These are phyloP conservation scores for Hedychridium roseum DNA, from an alignment of 2,888 invertebrate species.

Conservation along the genomic window DNA sequence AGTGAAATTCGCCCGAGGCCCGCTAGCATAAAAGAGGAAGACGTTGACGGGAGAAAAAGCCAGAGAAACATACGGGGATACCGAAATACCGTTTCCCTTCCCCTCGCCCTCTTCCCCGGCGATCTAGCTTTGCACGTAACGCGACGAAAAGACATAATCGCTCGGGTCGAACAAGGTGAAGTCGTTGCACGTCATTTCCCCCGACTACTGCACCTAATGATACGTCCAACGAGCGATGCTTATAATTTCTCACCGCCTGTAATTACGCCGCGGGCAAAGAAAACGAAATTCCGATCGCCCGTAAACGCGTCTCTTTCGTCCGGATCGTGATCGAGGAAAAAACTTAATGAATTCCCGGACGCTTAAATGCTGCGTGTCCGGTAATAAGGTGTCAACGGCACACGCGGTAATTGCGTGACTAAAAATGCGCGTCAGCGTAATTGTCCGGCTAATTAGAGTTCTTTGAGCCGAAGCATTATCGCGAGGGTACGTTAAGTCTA, in stretches of 20 bases:
- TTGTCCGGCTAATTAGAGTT: constrained; percentile 43
- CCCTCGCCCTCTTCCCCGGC: too few species aligned
- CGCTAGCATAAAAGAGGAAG: constrained; percentile 22
- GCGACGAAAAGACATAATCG: constrained; percentile 32
- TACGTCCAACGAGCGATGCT: background rate
- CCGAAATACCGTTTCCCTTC: too few species aligned
- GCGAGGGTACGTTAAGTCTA: too few species aligned
- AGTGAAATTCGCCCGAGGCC: constrained; percentile 18
- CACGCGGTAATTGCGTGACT: too few species aligned
- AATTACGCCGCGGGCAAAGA: background rate
- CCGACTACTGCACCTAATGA: background rate
- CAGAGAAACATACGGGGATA: too few species aligned
- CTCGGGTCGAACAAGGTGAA: constrained; percentile 15
- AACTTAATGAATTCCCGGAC: too few species aligned
- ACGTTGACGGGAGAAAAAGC: constrained; percentile 31
- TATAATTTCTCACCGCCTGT: too few species aligned
- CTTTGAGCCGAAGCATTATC: constrained; percentile 30
- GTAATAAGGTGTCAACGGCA: too few species aligned
- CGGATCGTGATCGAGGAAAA: background rate
- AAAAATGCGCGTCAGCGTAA: constrained; percentile 4
- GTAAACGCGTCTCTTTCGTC: background rate
- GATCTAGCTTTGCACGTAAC: too few species aligned
- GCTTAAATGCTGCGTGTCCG: too few species aligned
- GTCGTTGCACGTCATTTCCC: constrained; percentile 23
- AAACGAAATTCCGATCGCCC: too few species aligned